Evolutionary conservation across 2,797 vertebrate genomes (phyloP), one percentile per base, ranked within the genome.

Genomic region (Buphagus erythrorhynchus): DNA sequence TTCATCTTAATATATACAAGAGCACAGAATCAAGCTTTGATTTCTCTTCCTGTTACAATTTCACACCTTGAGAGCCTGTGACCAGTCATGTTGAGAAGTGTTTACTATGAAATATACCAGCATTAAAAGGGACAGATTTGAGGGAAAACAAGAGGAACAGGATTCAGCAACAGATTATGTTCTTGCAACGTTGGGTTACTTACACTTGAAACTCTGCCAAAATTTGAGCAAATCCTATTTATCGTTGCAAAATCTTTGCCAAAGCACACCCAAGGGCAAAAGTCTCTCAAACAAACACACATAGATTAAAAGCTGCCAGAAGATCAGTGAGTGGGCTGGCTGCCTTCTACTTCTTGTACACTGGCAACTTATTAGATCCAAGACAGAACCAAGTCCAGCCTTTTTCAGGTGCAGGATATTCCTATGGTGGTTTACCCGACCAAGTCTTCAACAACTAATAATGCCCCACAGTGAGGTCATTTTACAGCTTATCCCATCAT

Each of bases 241-340:
- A 92, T 68, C 29, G 0, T 62, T 86, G 94, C 43, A 88, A 93
- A 90, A 95, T 66, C 94, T 97, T 86, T 93, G 89, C 91, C 91
- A 96, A 95, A 95, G 87, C 91, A 94, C 89, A 95, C 85, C 85
- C 89, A 72, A 88, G 94, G 91, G 91, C 88, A 90, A 88, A 95
- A 95, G 94, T 91, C 90, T 93, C 84, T 91, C 92, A 91, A 91
- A 90, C 81, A 83, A 84, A 93, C 59, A 78, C 5, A n/a, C 19
- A 33, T 2, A 71, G 82, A 86, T 88, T 73, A 90, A 94, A 90
- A 94, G 84, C 86, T 93, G 88, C 81, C 84, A 92, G 87, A 69
- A 66, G 86, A 87, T 82, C 84, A 67, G 38, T 61, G 52, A 71
- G 63, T 4, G 5, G 63, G 59, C 57, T 73, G 35, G 67, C 76